A percentile compares a stretch with the other conserved stretches of the same genome.
Conservation (phyloP, 2,113 vertebrate species). For the Oreochromis niloticus region DNA sequence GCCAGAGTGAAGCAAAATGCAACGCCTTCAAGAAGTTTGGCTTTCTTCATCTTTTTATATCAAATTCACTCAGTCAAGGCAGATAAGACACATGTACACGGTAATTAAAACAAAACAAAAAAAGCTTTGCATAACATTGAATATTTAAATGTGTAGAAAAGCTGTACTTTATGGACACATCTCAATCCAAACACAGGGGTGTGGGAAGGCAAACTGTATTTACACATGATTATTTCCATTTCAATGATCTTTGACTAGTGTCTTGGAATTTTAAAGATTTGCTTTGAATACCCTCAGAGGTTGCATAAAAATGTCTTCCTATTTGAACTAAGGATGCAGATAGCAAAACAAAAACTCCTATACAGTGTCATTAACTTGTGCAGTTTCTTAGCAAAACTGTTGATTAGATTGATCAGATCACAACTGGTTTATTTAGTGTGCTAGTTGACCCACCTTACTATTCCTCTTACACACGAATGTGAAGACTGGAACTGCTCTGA, state of each 20-base stretch:
- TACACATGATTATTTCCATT: not conserved
- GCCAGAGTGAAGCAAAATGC: not conserved
- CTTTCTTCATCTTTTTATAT: not conserved
- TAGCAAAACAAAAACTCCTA: not conserved
- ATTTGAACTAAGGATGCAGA: not conserved
- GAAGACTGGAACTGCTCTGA: not conserved
- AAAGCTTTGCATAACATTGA: slow-evolving; percentile 4
- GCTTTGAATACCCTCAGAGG: not conserved
- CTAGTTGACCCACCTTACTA: not conserved
- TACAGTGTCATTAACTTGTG: not conserved
- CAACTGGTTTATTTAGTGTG: not conserved
- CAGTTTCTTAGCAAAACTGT: not conserved
- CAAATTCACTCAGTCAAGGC: slow-evolving; percentile 5
- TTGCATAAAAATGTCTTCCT: not conserved
- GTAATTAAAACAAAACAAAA: not conserved
- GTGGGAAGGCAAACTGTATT: not conserved
- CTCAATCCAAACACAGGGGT: not conserved
- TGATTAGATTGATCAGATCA: not conserved
- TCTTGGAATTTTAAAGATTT: not conserved
- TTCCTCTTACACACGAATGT: not conserved
- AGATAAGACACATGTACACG: slow-evolving; percentile 17
- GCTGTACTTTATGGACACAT: not conserved
- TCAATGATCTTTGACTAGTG: not conserved
- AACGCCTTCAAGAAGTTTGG: not conserved
- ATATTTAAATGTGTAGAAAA: not conserved